Evolutionary conservation across 2,888 invertebrate genomes (phyloP).

Genomic region (Psococerastis gibbosa): DNA sequence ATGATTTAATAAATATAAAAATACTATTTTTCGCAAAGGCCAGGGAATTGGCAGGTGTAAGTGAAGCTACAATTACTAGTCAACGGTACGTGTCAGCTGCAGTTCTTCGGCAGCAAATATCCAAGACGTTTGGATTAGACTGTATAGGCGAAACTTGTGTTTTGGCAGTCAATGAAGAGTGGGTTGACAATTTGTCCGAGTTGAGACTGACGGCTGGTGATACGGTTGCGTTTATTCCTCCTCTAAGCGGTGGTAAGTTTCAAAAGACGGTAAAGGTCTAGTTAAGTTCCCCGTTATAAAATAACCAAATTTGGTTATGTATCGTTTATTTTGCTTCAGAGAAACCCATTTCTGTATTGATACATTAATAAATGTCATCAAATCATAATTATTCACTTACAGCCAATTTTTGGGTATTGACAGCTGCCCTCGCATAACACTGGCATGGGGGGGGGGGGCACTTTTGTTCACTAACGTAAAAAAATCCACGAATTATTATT

Average conservation of each 20-base stretch:
- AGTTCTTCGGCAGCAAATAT: constrained; percentile 39
- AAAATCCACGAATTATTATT: constrained; percentile 13
- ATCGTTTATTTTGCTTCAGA: too few species aligned
- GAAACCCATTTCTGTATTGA: too few species aligned
- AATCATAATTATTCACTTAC: too few species aligned
- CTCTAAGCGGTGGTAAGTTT: constrained; percentile 72
- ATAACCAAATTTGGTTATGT: too few species aligned
- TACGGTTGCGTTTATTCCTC: constrained; percentile 82
- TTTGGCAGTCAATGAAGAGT: constrained; percentile 68
- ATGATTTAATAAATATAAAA: constrained; percentile 34
- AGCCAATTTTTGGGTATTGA: too few species aligned
- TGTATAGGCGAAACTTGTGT: constrained; percentile 50
- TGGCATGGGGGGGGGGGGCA: too few species aligned
- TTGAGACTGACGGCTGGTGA: constrained; percentile 46
- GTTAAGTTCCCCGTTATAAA: too few species aligned
- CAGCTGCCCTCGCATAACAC: too few species aligned
- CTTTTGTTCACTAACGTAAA: too few species aligned
- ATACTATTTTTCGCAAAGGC: constrained; percentile 81
- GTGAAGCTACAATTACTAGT: constrained; percentile 33
- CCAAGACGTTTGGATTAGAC: constrained; percentile 40
- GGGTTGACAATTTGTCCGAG: constrained; percentile 35
- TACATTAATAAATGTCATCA: constrained; percentile 9
- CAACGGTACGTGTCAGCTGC: too few species aligned
- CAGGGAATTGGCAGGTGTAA: constrained; percentile 55
- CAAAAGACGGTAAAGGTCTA: constrained; percentile 7